These are phyloP conservation scores for Formica exsecta DNA, from an alignment of 1,140 invertebrate genomes.

Conservation along the genomic window DNA sequence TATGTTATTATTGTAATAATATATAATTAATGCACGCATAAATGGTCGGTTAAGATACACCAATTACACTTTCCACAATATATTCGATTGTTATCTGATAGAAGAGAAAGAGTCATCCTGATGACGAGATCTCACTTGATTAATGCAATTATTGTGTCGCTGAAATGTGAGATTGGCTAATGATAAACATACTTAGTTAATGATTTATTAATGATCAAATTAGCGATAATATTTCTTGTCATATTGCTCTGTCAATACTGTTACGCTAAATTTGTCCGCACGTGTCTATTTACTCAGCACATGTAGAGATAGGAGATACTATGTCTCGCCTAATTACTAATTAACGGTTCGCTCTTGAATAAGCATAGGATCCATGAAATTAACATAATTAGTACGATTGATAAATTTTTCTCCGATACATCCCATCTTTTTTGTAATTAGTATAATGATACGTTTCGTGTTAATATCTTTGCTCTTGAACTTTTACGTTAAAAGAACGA, in stretches of 20 bases:
- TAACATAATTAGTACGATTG: conserved; percentile 34
- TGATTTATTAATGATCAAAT: conserved; percentile 37
- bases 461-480: not conserved
- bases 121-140: not conserved
- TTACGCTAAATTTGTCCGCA: conserved; percentile 46
- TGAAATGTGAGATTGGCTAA: not conserved
- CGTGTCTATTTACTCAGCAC: conserved; percentile 39
- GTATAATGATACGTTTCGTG: not conserved
- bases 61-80: not conserved
- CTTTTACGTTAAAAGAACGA: not conserved
- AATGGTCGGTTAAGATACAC: not conserved
- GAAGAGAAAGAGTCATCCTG: not conserved
- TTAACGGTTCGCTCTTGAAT: conserved; percentile 46
- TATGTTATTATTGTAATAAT: not conserved
- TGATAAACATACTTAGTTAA: not conserved
- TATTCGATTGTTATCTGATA: not conserved
- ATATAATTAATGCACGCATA: not conserved
- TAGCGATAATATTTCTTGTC: conserved; percentile 18
- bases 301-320: conserved; percentile 21
- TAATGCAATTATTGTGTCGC: not conserved
- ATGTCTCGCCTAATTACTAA: conserved; percentile 54
- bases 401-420: not conserved
- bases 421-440: not conserved
- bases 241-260: conserved; percentile 4
- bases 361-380: conserved; percentile 25